Base-by-base conservation (phyloP, 37 sponge, comb jelly and placozoan genomes). In the Cladorhizidae sp. region DNA sequence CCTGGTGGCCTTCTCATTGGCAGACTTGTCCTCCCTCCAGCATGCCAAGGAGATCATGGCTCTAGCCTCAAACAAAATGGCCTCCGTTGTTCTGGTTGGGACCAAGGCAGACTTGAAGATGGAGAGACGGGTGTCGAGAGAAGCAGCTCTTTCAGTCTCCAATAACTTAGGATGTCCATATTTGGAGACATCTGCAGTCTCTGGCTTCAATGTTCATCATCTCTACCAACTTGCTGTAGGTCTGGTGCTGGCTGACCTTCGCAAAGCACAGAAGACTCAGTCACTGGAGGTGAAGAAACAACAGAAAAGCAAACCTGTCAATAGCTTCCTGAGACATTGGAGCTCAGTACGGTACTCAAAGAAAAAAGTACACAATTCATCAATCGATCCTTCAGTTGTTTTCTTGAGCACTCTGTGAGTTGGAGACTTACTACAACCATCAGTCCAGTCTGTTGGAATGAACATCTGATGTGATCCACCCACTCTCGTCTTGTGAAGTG, bases 161-260 rank as follows among this genome's bases (percentile, higher is more conserved):
- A 67, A 57, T 14, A 40, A 37, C 25, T 50, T 81, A 18, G 73
- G 63, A 28, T 81, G 81, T 45, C 37, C 70, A 49, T 87, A 87
- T 40, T 32, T 76, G 3, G 87, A 87, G 63, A 87, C 81, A 8
- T 80, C 81, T 58, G 69, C 81, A 31, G 87, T 82, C 26, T 38
- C 50, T 5, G 40, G 40, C 22, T 23, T 45, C 31, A 77, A 77
- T 49, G 50, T 77, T 21, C 7, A 37, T 26, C 33, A 64, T 21
- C 15, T 36, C 3, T 77, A 64, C 33, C 65, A 64, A 7, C 43
- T 43, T 5, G 78, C 78, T n/a, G 50, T 64, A 11, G 22, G 50
- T 63, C 29, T 64, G 21, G 64, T 23, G 11, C 28, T 58, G 9
- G 49, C 49, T 45, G 49, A 45, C 49, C 49, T 45, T 45, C 49